These are phyloP conservation scores for Drosophila hydei DNA, from an alignment of 1,140 invertebrate species.

Conservation along the genomic window DNA sequence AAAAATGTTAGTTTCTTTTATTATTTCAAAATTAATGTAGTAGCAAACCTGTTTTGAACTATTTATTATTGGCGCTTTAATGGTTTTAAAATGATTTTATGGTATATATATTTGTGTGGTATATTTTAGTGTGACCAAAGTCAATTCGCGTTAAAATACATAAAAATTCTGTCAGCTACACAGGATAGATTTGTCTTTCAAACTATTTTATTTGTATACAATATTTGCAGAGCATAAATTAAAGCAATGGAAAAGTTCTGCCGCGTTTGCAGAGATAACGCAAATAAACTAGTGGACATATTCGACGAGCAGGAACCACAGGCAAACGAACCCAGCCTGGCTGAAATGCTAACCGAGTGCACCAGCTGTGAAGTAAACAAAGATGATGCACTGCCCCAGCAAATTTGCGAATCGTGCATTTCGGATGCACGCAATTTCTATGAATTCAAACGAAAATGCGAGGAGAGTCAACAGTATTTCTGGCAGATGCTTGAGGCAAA, in stretches of 20 bases:
- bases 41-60: not conserved
- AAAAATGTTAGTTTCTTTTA: not conserved
- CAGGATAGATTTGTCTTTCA: not conserved
- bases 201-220: constrained; percentile 33
- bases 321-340: constrained; percentile 20
- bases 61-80: not conserved
- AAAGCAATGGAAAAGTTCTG: constrained; percentile 26
- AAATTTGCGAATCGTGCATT: constrained; percentile 30
- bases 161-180: not conserved
- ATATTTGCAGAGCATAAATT: not conserved
- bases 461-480: constrained; percentile 33
- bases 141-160: not conserved
- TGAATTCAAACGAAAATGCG: constrained; percentile 32
- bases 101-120: not conserved
- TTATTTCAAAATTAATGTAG: not conserved
- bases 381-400: constrained; percentile 33
- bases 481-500: constrained; percentile 7
- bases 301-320: constrained; percentile 5
- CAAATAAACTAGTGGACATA: constrained; percentile 14
- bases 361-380: constrained; percentile 27
- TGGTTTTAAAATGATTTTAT: not conserved
- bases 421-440: constrained; percentile 12
- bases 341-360: constrained; percentile 32
- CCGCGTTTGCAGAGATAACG: constrained; percentile 27
- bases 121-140: constrained; percentile 8